Conservation (phyloP, 2,888 invertebrate genomes). For the Caenorhabditis becei region DNA sequence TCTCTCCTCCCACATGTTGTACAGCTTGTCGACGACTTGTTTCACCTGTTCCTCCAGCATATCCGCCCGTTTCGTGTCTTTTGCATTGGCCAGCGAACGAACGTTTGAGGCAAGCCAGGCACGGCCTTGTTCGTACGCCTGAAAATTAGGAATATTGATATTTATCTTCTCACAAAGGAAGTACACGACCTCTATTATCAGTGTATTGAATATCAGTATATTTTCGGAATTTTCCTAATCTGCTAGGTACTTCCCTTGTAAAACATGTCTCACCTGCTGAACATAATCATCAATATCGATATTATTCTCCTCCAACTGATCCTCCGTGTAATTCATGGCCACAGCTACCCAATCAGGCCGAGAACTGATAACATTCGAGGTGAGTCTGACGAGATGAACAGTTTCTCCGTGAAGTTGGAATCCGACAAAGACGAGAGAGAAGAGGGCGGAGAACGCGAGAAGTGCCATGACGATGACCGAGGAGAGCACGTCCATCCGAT, state of each 20-base stretch:
- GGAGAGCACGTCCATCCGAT: slow-evolving; percentile 78
- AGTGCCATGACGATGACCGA: slow-evolving; percentile 79
- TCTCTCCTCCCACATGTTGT: slow-evolving; percentile 79
- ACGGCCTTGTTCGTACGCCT: slow-evolving; percentile 80
- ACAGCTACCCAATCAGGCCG: slow-evolving; percentile 78
- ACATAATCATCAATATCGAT: slow-evolving; percentile 80
- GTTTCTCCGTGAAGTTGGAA: slow-evolving; percentile 80
- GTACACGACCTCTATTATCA: too few relatives aligned
- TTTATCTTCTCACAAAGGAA: too few relatives aligned
- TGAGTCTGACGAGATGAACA: slow-evolving; percentile 75
- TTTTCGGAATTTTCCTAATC: too few relatives aligned
- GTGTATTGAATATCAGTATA: too few relatives aligned
- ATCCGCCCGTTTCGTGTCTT: slow-evolving; percentile 79
- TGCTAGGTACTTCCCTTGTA: too few relatives aligned
- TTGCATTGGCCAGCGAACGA: slow-evolving; percentile 76
- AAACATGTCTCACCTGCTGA: slow-evolving; percentile 71
- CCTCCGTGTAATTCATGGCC: slow-evolving; percentile 80
- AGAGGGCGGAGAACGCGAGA: slow-evolving; percentile 74
- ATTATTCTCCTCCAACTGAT: slow-evolving; percentile 77
- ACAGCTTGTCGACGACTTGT: slow-evolving; percentile 80
- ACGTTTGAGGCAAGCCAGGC: slow-evolving; percentile 80
- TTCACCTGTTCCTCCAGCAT: slow-evolving; percentile 81
- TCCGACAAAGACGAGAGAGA: slow-evolving; percentile 75
- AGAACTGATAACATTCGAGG: slow-evolving; percentile 75
- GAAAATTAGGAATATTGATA: slow-evolving; percentile 10